Evolutionary conservation across 2,113 vertebrate species (phyloP).

Genomic region (Tricholaema leucomelas): DNA sequence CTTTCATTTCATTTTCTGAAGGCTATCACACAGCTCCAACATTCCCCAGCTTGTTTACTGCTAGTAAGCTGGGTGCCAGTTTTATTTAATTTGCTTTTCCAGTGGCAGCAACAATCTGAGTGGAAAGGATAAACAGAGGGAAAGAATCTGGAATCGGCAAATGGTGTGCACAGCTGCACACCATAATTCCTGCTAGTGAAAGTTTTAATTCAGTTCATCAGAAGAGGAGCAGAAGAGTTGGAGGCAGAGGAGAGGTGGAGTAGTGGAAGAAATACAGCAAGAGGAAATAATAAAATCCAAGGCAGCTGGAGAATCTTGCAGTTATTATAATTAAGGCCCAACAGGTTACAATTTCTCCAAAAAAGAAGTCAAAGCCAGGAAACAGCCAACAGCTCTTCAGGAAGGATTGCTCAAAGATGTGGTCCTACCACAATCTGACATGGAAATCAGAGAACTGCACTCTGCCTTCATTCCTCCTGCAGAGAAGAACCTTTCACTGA

Average conservation of each 20-base stretch:
- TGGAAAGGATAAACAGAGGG: slow-evolving; percentile 58
- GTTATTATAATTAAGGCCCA: slow-evolving; percentile 48
- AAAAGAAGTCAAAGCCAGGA: slow-evolving; percentile 13
- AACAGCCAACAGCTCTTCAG: slow-evolving; percentile 13
- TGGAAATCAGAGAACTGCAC: background rate
- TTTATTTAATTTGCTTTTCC: slow-evolving; percentile 69
- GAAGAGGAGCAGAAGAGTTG: slow-evolving; percentile 53
- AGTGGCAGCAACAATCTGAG: slow-evolving; percentile 65
- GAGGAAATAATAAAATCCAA: slow-evolving; percentile 63
- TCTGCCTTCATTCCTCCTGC: background rate
- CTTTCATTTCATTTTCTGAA: slow-evolving; percentile 43
- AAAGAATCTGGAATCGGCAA: slow-evolving; percentile 55
- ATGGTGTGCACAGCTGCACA: slow-evolving; percentile 69
- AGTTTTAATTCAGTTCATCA: slow-evolving; percentile 63
- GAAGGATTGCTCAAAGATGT: background rate
- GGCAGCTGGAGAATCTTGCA: slow-evolving; percentile 66
- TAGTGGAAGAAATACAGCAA: slow-evolving; percentile 61
- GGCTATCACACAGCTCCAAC: slow-evolving; percentile 3
- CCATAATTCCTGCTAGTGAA: slow-evolving; percentile 59
- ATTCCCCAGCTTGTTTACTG: slow-evolving; percentile 57
- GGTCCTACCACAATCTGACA: background rate
- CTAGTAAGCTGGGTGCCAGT: slow-evolving; percentile 32
- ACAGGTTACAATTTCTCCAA: slow-evolving; percentile 49
- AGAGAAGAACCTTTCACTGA: background rate
- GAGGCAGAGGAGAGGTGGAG: slow-evolving; percentile 52